Base-by-base conservation (phyloP, 2,888 invertebrate genomes). In the Polymixis lichenea region DNA sequence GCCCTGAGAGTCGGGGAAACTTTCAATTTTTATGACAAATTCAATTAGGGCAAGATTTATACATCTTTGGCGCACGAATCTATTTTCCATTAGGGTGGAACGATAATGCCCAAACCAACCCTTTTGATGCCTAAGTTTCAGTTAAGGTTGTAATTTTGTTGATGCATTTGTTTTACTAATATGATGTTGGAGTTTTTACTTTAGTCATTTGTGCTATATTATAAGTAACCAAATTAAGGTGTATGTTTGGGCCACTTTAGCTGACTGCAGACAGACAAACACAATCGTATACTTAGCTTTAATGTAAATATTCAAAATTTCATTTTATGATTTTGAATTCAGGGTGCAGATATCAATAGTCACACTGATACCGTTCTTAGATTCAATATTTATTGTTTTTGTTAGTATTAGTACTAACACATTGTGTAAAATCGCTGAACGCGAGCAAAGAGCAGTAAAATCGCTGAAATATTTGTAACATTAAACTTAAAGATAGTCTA, bases 1-100 rank as follows among this genome's bases (percentile, higher is more conserved):
- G 89, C 93, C 92, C 93, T 92, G 93, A 89, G 89, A 93, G 92
- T 91, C 38, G 79, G 92, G 89, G 87, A 89, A 95, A 96, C 95
- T 96, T 96, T 94, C 94, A 95, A 95, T 96, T 96, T 96, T 96
- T 96, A 96, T 96, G 95, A 96, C 95, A 95, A 95, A 96, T 94
- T 95, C 93, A 95, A 95, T 95, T 95, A 96, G 90, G 89, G 89
- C 78, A 87, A 91, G 94, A 95, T 95, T 95, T 96, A 96, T 95
- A 91, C 82, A 89, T 91, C 92, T 92, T 91, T 92, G 89, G 94
- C 91, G 87, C 88, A 88, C 89, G 89, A 92, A 91, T 91, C 88
- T 89, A 89, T 90, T 90, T 89, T 90, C 85, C 86, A 90, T 89
- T 86, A 86, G 91, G 68, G 82, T 65, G 61, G 51, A 49, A 82